These are phyloP conservation scores for Conomelus anceps DNA, from an alignment of 2,888 invertebrate genomes.

Conservation along the genomic window DNA sequence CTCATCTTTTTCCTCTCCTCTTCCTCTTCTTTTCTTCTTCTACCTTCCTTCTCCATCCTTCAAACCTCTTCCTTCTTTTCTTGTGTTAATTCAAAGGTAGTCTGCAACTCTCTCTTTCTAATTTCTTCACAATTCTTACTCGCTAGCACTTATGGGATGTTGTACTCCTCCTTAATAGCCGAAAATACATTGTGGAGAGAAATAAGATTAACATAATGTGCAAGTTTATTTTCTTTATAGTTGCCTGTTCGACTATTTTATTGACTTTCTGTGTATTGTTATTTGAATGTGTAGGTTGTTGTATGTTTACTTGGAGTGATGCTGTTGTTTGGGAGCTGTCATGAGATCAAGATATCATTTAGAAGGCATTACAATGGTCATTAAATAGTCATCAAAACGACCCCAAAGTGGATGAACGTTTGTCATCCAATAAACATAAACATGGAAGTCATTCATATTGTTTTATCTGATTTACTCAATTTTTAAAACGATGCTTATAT, in stretches of 20 bases:
- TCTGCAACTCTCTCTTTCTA: too few species aligned
- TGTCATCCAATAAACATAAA: too few species aligned
- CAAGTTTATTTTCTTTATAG: background rate
- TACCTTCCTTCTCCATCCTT: background rate
- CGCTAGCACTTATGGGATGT: background rate
- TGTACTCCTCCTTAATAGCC: background rate
- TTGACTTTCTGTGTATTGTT: background rate
- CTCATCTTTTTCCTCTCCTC: background rate
- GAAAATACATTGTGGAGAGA: background rate
- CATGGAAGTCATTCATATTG: too few species aligned
- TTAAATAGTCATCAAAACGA: too few species aligned
- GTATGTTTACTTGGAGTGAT: background rate
- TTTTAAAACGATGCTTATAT: too few species aligned
- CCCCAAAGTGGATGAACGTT: too few species aligned
- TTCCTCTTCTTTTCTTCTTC: background rate
- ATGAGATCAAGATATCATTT: background rate
- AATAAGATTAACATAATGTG: background rate
- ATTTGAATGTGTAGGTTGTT: background rate
- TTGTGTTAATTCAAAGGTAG: too few species aligned
- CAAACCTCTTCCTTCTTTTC: too few species aligned
- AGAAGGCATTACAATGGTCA: background rate
- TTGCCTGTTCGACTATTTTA: background rate
- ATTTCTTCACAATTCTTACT: background rate
- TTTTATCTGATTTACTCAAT: too few species aligned
- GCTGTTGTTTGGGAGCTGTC: background rate